These are phyloP conservation scores for Kuschelorhynchus macadamiae DNA, from an alignment of 2,888 invertebrate genomes.

Conservation along the genomic window DNA sequence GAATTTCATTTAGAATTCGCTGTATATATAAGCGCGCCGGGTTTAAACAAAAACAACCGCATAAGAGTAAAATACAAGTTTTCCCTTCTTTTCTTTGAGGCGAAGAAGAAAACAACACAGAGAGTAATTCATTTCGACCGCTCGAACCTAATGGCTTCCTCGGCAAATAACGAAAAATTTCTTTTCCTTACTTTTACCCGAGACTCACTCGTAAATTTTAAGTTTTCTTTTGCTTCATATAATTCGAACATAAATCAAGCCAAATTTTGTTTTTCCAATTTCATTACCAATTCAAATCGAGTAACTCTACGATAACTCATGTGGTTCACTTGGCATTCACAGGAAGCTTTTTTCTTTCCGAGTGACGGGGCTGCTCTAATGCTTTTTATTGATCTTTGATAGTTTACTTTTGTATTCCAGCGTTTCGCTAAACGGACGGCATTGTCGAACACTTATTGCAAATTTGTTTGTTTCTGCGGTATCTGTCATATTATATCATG, in stretches of 20 bases:
- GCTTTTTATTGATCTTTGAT: conserved; percentile 51
- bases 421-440: conserved; percentile 26
- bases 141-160: conserved; percentile 40
- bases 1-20: conserved; percentile 17
- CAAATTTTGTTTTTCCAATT: conserved; percentile 64
- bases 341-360: conserved; percentile 52
- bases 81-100: conserved; percentile 22
- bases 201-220: conserved; percentile 49
- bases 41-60: conserved; percentile 31
- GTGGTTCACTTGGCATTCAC: conserved; percentile 61
- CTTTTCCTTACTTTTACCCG: conserved; percentile 41
- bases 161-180: conserved; percentile 47
- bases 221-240: conserved; percentile 62
- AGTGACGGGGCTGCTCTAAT: conserved; percentile 29
- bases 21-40: conserved; percentile 15
- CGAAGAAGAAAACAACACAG: conserved; percentile 28
- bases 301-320: conserved; percentile 63
- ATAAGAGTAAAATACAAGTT: conserved; percentile 42
- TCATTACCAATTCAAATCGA: conserved; percentile 66
- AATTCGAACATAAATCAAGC: conserved; percentile 62
- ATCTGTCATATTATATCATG: no score
- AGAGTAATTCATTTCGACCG: conserved; percentile 39
- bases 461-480: conserved; percentile 27
- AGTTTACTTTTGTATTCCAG: conserved; percentile 42
- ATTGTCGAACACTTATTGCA: conserved; percentile 41